phyloP scores from a whole-genome alignment of 2,113 vertebrate genomes.

The Lamprologus speciosus region DNA sequence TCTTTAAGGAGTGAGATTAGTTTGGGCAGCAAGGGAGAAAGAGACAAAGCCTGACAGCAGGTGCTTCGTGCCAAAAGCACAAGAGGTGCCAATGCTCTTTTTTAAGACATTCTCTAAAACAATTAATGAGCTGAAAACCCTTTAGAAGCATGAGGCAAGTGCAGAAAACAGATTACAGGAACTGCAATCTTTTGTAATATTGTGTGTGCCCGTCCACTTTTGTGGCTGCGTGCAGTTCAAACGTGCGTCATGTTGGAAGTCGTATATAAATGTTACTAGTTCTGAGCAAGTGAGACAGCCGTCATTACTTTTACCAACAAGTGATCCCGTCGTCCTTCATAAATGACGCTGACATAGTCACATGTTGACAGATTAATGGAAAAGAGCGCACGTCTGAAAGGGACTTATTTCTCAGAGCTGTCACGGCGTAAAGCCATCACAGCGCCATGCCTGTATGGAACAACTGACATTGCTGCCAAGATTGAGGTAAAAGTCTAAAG shows the following conservation, averaged over 20 bases:
- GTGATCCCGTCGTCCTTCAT: background rate
- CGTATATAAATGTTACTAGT: background rate
- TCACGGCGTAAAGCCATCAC: background rate
- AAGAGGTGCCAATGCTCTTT: background rate
- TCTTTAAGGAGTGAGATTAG: background rate
- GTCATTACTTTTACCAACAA: background rate
- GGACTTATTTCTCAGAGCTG: background rate
- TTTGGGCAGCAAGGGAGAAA: background rate
- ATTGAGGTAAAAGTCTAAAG: background rate
- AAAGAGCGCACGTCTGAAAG: background rate
- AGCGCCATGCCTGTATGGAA: background rate
- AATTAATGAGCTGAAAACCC: background rate
- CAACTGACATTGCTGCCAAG: background rate
- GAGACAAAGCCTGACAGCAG: background rate
- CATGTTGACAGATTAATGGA: background rate
- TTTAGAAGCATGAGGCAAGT: background rate
- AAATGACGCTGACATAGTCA: background rate
- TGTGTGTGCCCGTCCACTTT: accelerated
- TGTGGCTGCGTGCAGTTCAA: background rate
- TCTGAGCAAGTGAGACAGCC: background rate
- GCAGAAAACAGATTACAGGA: background rate
- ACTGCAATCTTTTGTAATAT: background rate
- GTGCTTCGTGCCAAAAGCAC: background rate
- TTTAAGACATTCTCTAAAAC: background rate
- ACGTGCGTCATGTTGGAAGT: accelerated